Conservation (phyloP, 1,140 invertebrate species). For the Augochlora pura region DNA sequence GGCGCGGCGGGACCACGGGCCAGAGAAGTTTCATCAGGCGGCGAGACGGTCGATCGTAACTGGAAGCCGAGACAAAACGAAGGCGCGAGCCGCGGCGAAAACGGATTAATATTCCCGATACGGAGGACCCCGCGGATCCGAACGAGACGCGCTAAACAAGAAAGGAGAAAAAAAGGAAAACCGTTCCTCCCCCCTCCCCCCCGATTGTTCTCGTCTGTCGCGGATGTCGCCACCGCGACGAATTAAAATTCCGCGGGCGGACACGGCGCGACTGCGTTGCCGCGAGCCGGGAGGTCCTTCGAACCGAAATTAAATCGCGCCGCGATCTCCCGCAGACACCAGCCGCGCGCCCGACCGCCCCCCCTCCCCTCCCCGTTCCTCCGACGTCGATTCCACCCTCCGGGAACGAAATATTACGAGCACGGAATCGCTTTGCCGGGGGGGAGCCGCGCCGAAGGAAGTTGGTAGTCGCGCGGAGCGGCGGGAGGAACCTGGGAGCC, state of each 20-base stretch:
- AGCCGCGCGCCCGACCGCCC: background rate
- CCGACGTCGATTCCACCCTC: background rate
- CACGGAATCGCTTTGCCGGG: background rate
- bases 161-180: no score
- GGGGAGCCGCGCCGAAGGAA: background rate
- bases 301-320: slow-evolving; percentile 49
- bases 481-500: background rate
- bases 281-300: slow-evolving; percentile 11
- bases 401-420: background rate
- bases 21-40: no score
- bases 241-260: slow-evolving; percentile 45
- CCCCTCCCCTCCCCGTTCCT: background rate
- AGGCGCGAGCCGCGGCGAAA: no score
- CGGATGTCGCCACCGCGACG: no score
- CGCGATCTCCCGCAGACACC: slow-evolving; percentile 25
- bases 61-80: no score
- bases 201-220: no score
- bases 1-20: no score
- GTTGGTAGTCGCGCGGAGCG: background rate
- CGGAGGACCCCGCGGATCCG: no score
- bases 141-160: no score
- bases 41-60: no score
- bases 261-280: background rate
- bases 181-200: no score
- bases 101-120: no score